Base-by-base conservation (phyloP, 2,888 invertebrate species). In the Lycia hirtaria region DNA sequence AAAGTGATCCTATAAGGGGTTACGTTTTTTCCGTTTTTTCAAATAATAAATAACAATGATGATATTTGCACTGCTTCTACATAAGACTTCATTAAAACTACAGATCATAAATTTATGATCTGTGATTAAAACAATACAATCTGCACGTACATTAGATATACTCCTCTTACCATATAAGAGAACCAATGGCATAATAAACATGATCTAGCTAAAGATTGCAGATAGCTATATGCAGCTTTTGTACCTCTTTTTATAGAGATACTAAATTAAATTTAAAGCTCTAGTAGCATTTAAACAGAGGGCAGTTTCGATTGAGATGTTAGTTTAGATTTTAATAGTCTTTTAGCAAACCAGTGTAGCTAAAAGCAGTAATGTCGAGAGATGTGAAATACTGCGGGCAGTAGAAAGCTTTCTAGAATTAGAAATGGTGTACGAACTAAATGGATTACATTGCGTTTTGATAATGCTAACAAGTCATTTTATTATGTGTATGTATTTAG, bases 391-490 rank as follows among this genome's bases (percentile, higher is more conserved):
- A 49, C 35, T 17, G 35, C 32, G 10, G 26, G 40, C 14, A 17
- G 32, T 9, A 33, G 33, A 44, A 44, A 56, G 50, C 50, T 38
- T 50, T 56, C 56, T 50, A 56, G 32, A 50, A 45, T 50, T 50
- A 50, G 38, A 56, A 50, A 50, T 35, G 14, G n/a, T 26, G 17
- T 26, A 17, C 38, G 14, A n/a, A 26, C 22, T 35, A n/a, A 37
- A 14, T 1, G n/a, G 15, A 26, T 24, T 12, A 28, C 19, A 28
- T 28, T 12, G 20, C 10, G 28, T 43, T 32, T 38, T 20, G 45
- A 53, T 45, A 45, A 6, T 12, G 26, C 24, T 48, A 48, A 3
- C 10, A 22, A 1, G 30, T 19, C 5, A 19, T 44, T 44, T 20
- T n/a, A 30, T 15, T 30, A 30, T 12, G 2, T 30, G 22, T n/a